A percentile compares a stretch with the other conserved stretches of the same genome.
Evolutionary conservation across 2,888 invertebrate species (phyloP).

Genomic region (Lamproptera curius): DNA sequence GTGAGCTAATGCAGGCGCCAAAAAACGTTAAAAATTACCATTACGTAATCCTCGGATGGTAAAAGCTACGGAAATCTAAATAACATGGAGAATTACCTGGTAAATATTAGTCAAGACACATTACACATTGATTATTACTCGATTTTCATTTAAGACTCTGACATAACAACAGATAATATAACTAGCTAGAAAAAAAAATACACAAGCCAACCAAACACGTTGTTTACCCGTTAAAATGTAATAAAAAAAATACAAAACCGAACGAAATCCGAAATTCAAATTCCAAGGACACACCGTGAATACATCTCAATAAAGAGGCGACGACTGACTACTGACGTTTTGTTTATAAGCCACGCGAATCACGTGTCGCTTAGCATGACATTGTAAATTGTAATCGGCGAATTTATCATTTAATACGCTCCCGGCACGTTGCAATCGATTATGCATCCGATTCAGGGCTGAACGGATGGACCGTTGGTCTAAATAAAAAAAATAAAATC

Average conservation of each 20-base stretch:
- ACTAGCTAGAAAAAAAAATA: not conserved
- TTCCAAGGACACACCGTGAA: slow-evolving; percentile 11
- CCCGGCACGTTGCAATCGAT: slow-evolving; percentile 13
- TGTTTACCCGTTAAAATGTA: not conserved
- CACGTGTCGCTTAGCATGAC: slow-evolving; percentile 14
- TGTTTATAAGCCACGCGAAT: not conserved
- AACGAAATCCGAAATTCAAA: slow-evolving; percentile 14
- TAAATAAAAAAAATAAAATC: not conserved
- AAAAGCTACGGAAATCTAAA: no score
- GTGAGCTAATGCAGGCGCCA: no score
- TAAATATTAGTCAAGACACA: not conserved
- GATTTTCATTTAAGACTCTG: no score
- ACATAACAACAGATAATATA: no score
- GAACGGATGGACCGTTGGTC: slow-evolving; percentile 1
- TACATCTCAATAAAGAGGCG: not conserved
- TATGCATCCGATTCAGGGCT: slow-evolving; percentile 12
- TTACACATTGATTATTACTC: not conserved
- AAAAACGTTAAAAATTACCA: no score
- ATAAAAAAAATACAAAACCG: slow-evolving; percentile 5
- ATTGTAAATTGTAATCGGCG: slow-evolving; percentile 6
- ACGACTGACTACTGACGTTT: not conserved
- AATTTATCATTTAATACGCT: slow-evolving; percentile 10
- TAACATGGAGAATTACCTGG: no score
- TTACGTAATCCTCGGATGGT: no score
- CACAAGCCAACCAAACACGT: not conserved